A percentile compares a stretch with the other conserved stretches of the same genome.
These are phyloP conservation scores for Neolamprologus brichardi DNA, from an alignment of 2,113 vertebrate genomes.

Conservation along the genomic window DNA sequence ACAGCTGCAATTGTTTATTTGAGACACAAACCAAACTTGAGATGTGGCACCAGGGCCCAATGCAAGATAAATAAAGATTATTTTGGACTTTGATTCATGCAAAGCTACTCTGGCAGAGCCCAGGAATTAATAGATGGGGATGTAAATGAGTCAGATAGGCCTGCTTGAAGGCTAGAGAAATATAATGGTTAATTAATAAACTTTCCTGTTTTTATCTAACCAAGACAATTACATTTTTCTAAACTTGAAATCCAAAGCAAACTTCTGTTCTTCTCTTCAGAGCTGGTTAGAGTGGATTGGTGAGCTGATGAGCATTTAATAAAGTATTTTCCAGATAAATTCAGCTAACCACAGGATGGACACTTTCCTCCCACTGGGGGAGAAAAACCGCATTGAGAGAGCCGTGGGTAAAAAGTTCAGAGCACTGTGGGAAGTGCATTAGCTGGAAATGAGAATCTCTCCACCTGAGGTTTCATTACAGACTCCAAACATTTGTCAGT, in stretches of 20 bases:
- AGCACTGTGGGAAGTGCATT: neutral
- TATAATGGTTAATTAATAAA: neutral
- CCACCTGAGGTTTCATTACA: constrained; percentile 8
- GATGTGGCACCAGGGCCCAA: neutral
- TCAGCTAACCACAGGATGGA: neutral
- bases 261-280: neutral
- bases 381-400: neutral
- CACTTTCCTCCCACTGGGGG: neutral
- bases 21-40: neutral
- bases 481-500: neutral
- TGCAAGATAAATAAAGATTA: neutral
- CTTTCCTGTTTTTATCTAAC: neutral
- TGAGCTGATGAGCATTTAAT: neutral
- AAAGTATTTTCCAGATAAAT: neutral
- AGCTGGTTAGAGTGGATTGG: neutral
- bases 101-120: neutral
- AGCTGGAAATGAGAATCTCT: constrained; percentile 5
- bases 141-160: neutral
- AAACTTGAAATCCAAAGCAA: neutral
- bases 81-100: neutral
- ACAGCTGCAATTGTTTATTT: neutral
- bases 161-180: neutral
- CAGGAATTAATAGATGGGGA: neutral
- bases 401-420: neutral
- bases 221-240: neutral